Evolutionary conservation across 2,113 vertebrate genomes (phyloP), one percentile per base, ranked within the genome.

Genomic region (Laticauda laticaudata): DNA sequence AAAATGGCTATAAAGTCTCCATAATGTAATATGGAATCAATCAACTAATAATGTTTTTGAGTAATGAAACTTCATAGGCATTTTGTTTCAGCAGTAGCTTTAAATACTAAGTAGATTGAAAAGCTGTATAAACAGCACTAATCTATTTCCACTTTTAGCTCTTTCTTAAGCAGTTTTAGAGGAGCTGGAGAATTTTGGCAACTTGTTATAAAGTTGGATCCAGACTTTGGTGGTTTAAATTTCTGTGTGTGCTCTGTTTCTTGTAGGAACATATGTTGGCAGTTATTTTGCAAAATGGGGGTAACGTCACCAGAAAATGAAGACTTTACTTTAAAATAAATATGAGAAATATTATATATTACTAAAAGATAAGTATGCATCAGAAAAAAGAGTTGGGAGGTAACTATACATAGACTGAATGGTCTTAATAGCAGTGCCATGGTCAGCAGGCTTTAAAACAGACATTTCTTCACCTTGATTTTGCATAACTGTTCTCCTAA

Each of bases 211-310:
- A 96, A 96, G 59, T 86, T 45, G 88, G 92, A 93, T 93, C 95
- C 95, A 95, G 93, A 93, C 92, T 96, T 93, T 88, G 91, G 64
- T 15, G 95, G 96, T 92, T 96, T 96, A 51, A 61, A 48, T 88
- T 96, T 94, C 94, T 95, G 93, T 95, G 91, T 94, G 94, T 94
- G 88, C 3, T n/a, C 90, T 48, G 48, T 93, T 92, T 95, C 94
- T 95, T 94, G 94, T 5, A 43, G 85, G 92, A 95, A 95, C 95
- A 97, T 97, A 96, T 97, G 96, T 53, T 97, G 95, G 96, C 93
- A 96, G 92, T 97, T 97, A 97, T 95, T 96, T 97, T 95, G 94
- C 94, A 95, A 96, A 96, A 96, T 95, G 93, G 96, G 93, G 95
- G 95, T 95, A 96, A 39, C 55, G 94, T 95, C 95, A 94, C 96